A percentile compares a stretch with the other conserved stretches of the same genome.
These are phyloP conservation scores for Drosophila formosana DNA, from an alignment of 2,888 invertebrate genomes.

Conservation along the genomic window DNA sequence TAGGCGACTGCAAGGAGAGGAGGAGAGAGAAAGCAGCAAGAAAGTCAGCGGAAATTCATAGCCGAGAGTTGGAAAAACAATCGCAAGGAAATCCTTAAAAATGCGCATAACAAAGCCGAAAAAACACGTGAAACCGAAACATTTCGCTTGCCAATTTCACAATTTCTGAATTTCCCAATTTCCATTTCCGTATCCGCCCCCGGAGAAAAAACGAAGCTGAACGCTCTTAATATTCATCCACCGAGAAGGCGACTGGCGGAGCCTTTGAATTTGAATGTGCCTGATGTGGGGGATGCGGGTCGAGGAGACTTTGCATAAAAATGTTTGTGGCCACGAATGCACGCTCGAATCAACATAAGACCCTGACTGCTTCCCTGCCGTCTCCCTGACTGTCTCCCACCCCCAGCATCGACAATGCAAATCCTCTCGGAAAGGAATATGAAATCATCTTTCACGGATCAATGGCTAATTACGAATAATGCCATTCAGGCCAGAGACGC, in stretches of 20 bases:
- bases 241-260: conserved; percentile 34
- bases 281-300: conserved; percentile 5
- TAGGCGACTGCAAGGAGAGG: conserved; percentile 87
- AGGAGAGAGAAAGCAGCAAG: not conserved
- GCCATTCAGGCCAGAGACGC: conserved; percentile 66
- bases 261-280: conserved; percentile 62
- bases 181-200: conserved; percentile 36
- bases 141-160: conserved; percentile 10
- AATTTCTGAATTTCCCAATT: conserved; percentile 43
- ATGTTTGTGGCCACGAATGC: conserved; percentile 43
- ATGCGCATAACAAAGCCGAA: conserved; percentile 67
- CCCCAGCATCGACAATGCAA: conserved; percentile 62
- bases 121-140: conserved; percentile 6
- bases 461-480: conserved; percentile 82
- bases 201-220: conserved; percentile 34
- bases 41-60: conserved; percentile 51
- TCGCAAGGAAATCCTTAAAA: conserved; percentile 68
- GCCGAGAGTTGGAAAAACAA: conserved; percentile 40
- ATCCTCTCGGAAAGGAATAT: conserved; percentile 69
- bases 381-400: not conserved
- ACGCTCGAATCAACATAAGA: conserved; percentile 81
- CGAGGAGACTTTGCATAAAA: conserved; percentile 59
- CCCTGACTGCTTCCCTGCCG: conserved; percentile 28
- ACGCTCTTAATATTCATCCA: conserved; percentile 69
- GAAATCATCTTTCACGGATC: conserved; percentile 84